Conservation (phyloP, 37 sponge, comb jelly and placozoan species). For the Crambe crambe region DNA sequence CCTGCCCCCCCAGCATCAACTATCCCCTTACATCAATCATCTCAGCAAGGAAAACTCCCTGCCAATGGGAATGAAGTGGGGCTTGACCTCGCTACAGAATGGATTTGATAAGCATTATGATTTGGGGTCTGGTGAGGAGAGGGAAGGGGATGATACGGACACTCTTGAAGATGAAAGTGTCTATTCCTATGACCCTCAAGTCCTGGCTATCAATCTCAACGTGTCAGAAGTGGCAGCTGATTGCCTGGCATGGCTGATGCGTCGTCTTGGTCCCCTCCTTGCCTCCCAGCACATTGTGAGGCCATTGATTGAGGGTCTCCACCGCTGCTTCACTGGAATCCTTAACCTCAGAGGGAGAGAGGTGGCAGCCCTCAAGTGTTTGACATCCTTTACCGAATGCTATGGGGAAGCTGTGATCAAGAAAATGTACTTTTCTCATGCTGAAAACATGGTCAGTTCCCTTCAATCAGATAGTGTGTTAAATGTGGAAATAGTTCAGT, state of each 20-base stretch:
- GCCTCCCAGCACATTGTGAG: conserved; percentile 61
- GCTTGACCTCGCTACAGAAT: not conserved
- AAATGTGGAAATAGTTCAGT: not conserved
- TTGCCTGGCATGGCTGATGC: conserved; percentile 69
- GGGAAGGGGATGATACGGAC: conserved; percentile 6
- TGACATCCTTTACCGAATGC: conserved; percentile 40
- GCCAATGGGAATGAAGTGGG: not conserved
- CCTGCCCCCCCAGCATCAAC: not conserved
- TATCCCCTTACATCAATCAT: not conserved
- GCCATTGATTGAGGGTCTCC: conserved; percentile 66
- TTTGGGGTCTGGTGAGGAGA: not conserved
- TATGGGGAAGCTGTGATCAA: conserved; percentile 54
- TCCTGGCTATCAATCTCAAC: conserved; percentile 11
- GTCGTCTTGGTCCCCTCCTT: conserved; percentile 74
- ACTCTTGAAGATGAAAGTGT: not conserved
- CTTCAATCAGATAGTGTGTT: not conserved
- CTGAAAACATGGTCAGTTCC: conserved; percentile 59
- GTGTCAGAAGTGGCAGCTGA: conserved; percentile 69
- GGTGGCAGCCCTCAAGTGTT: conserved; percentile 20
- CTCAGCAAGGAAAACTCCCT: not conserved
- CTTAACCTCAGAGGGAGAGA: conserved; percentile 9
- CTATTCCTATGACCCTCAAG: conserved; percentile 20
- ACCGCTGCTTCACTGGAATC: conserved; percentile 61
- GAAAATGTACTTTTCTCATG: conserved; percentile 62
- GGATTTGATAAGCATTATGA: not conserved